A percentile compares a stretch with the other conserved stretches of the same genome.
These are phyloP conservation scores for Penaeus vannamei DNA, from an alignment of 1,140 invertebrate species.

Conservation along the genomic window DNA sequence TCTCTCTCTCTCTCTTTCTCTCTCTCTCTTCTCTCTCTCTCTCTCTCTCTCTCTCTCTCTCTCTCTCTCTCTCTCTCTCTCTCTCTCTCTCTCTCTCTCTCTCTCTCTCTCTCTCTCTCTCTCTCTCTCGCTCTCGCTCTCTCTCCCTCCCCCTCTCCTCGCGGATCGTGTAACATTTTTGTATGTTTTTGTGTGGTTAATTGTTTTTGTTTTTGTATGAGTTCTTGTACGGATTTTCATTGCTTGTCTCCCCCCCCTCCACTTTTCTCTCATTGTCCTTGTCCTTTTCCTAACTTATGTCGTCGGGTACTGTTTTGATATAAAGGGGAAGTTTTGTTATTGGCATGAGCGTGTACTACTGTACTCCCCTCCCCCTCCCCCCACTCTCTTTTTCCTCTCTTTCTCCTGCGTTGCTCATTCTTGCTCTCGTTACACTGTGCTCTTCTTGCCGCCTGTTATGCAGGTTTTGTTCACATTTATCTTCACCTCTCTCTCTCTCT, in stretches of 20 bases:
- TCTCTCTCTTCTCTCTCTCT: neutral
- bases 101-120: neutral
- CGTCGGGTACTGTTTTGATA: no score
- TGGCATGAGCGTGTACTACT: neutral
- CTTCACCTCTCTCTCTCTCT: no score
- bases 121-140: constrained; percentile 13
- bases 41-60: neutral
- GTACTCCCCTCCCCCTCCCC: neutral
- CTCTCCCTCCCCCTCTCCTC: constrained; percentile 4
- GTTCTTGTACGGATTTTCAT: neutral
- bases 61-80: neutral
- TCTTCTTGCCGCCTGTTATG: neutral
- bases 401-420: neutral
- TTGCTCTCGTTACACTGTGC: neutral
- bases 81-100: neutral
- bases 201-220: no score
- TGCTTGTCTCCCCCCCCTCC: neutral
- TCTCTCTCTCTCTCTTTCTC: neutral
- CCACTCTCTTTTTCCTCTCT: neutral
- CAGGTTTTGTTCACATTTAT: no score
- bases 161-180: no score
- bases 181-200: no score
- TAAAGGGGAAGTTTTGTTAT: neutral
- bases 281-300: no score
- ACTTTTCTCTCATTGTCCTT: constrained; percentile 12